phyloP scores from a whole-genome alignment of 2,113 vertebrate genomes.

The Marcusenius ussheri region DNA sequence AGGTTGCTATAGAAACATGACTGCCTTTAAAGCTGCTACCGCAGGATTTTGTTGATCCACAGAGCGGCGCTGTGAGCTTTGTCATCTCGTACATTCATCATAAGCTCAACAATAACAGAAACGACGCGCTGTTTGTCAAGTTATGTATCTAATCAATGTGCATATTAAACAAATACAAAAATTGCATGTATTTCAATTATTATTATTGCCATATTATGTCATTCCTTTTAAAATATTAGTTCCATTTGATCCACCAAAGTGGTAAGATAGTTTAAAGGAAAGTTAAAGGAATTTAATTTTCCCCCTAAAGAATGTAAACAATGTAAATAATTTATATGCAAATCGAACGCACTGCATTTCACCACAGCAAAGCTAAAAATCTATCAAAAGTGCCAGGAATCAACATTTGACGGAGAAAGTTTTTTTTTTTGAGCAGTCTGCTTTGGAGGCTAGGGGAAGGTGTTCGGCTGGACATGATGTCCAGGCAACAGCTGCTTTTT shows the following conservation, averaged over 20 bases:
- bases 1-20: constrained; percentile 86
- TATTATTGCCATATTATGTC: background rate
- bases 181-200: background rate
- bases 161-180: constrained; percentile 2
- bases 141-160: constrained; percentile 11
- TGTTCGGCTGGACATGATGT: background rate
- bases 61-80: constrained; percentile 52
- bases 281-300: background rate
- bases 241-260: background rate
- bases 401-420: background rate
- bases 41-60: constrained; percentile 40
- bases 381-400: background rate
- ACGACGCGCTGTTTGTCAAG: constrained; percentile 28
- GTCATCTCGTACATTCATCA: constrained; percentile 25
- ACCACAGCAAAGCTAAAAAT: background rate
- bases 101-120: constrained; percentile 24
- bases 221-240: background rate
- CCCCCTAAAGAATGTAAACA: background rate
- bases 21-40: constrained; percentile 38
- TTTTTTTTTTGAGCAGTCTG: background rate
- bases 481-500: constrained; percentile 24
- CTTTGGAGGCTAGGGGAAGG: too few relatives aligned
- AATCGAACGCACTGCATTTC: background rate
- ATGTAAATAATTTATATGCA: background rate
- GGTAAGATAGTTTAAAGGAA: background rate